Percentiles rank a stretch among this genome's conserved stretches.
Evolutionary conservation across 2,113 vertebrate genomes (phyloP).

Genomic region (Damaliscus lunatus): DNA sequence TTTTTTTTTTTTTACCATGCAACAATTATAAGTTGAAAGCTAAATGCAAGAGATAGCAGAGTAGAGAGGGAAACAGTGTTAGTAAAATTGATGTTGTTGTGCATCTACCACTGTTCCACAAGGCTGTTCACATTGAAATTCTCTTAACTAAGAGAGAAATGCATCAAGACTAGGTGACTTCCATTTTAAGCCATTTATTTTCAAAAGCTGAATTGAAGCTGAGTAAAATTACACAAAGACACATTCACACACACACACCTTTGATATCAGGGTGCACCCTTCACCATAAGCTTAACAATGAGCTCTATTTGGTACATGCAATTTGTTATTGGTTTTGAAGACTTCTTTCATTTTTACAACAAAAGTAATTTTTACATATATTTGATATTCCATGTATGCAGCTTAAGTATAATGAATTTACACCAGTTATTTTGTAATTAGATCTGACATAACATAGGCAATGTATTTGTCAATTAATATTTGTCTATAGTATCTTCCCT

Average conservation of each 20-base stretch:
- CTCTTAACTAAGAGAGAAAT: neutral
- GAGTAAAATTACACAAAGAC: neutral
- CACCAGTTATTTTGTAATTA: neutral
- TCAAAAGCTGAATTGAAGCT: neutral
- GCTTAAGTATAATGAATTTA: neutral
- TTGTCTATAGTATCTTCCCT: neutral
- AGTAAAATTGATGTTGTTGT: neutral
- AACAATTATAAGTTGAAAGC: neutral
- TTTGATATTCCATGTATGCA: neutral
- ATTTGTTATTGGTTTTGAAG: neutral
- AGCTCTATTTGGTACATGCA: neutral
- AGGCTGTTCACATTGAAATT: neutral
- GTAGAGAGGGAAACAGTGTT: neutral
- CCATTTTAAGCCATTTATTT: neutral
- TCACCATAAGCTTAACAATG: neutral
- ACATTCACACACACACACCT: neutral
- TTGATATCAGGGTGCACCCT: neutral
- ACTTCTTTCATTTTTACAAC: neutral
- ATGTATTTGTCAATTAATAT: neutral
- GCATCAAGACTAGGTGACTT: neutral
- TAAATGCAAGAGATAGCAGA: neutral
- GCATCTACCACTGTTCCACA: neutral
- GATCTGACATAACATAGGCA: neutral
- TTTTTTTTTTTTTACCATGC: neutral
- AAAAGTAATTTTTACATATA: neutral